Base-by-base conservation (phyloP, 2,113 vertebrate genomes). In the Nycticryphes semicollaris region DNA sequence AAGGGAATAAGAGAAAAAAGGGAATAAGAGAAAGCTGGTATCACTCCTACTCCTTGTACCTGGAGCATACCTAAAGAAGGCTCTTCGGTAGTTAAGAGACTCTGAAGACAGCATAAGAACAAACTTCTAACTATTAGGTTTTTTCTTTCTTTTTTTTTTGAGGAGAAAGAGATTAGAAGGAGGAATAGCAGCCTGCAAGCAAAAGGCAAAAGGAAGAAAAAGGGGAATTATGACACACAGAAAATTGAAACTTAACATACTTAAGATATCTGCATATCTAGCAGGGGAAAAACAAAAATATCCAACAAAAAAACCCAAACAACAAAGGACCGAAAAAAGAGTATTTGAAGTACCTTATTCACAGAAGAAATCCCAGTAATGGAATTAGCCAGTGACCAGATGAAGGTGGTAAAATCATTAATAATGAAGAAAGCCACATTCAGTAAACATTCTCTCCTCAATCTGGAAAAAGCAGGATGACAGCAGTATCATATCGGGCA, bases 361-460 rank as follows among this genome's bases (percentile, higher is more conserved):
- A 43, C 14, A 70, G 68, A 84, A 88, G 50, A 84, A 92, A 70
- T 63, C 24, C 31, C 60, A 90, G 76, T 47, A 92, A 56, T 30
- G 25, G 39, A 95, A 67, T 89, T 66, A 86, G 28, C 15, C 8
- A 7, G 51, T 67, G 86, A 67, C 33, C 27, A 84, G 47, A 82
- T 7, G 30, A 92, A 95, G 30, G 77, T 1, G 0, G 51, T 56
- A 81, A 81, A 92, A 95, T 64, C 70, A 90, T 93, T 87, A 95
- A 93, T 92, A 90, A 93, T 94, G 62, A 83, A 90, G 54, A 92
- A 95, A 91, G 60, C 6, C 45, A 91, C 84, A 87, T 69, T 94
- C 91, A 93, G 41, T 82, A 93, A 96, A 94, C 50, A 93, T 22
- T 84, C 66, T 91, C 57, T 94, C 77, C 78, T 87, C 20, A 8